Conservation (phyloP, 2,113 vertebrate genomes). For the Mustelus asterias region DNA sequence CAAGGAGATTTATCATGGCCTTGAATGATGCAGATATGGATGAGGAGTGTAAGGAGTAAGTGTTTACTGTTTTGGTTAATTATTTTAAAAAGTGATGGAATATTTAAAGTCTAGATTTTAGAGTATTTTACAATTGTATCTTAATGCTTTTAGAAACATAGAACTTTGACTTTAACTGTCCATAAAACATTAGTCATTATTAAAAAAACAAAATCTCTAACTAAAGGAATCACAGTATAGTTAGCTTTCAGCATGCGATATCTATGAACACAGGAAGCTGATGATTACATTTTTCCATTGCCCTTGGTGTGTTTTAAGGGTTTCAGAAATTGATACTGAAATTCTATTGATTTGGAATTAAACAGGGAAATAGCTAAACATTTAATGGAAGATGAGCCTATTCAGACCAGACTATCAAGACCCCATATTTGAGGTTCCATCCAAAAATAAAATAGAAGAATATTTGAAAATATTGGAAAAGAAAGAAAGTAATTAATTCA, state of each 20-base stretch:
- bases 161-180: not conserved
- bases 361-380: not conserved
- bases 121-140: not conserved
- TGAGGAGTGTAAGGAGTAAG: conserved; percentile 33
- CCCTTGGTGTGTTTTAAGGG: not conserved
- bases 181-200: not conserved
- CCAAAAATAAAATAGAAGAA: not conserved
- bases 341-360: not conserved
- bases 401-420: not conserved
- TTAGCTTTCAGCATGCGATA: not conserved
- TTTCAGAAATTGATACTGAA: not conserved
- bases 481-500: not conserved
- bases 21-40: conserved; percentile 30
- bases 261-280: not conserved
- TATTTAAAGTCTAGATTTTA: not conserved
- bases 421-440: not conserved
- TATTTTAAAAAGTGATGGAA: not conserved
- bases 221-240: not conserved
- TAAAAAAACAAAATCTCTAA: not conserved
- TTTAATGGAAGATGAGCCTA: not conserved
- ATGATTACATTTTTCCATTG: not conserved
- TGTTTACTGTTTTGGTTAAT: not conserved
- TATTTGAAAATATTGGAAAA: not conserved
- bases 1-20: not conserved
- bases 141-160: not conserved